A percentile compares a stretch with the other conserved stretches of the same genome.
phyloP scores from a whole-genome alignment of 2,888 invertebrate species.

The Eilema caniola region DNA sequence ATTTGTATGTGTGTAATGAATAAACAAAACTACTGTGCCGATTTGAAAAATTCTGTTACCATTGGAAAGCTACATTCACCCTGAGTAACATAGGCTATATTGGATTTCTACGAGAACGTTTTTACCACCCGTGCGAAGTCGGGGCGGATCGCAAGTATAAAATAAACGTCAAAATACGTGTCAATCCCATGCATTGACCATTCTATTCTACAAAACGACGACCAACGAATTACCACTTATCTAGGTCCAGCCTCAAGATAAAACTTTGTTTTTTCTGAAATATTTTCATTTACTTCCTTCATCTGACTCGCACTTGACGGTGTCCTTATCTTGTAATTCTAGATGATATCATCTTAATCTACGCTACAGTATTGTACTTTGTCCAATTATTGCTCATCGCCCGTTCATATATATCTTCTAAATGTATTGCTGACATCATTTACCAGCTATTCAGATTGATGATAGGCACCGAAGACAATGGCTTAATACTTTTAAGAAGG shows the following conservation, averaged over 20 bases:
- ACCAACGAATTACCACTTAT: too few relatives aligned
- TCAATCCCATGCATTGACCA: too few relatives aligned
- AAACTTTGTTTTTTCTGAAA: background rate
- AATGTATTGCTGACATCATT: slow-evolving; percentile 19
- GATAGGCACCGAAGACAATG: background rate
- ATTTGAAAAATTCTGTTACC: too few relatives aligned
- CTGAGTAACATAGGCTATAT: too few relatives aligned
- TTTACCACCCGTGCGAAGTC: too few relatives aligned
- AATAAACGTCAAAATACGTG: too few relatives aligned
- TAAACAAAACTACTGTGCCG: too few relatives aligned
- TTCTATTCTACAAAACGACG: too few relatives aligned
- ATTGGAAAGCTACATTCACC: too few relatives aligned
- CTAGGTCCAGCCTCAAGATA: background rate
- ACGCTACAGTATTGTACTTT: background rate
- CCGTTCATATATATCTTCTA: background rate
- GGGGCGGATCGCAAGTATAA: too few relatives aligned
- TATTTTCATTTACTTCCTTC: background rate
- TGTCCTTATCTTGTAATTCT: background rate
- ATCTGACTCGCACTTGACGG: background rate
- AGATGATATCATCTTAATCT: slow-evolving; percentile 11
- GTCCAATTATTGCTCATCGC: background rate
- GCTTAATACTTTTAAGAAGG: background rate
- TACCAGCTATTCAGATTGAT: background rate
- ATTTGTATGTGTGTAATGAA: too few relatives aligned
- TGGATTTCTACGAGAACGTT: too few relatives aligned